Evolutionary conservation across 2,113 vertebrate species (phyloP).

Genomic region (Morone chrysops): DNA sequence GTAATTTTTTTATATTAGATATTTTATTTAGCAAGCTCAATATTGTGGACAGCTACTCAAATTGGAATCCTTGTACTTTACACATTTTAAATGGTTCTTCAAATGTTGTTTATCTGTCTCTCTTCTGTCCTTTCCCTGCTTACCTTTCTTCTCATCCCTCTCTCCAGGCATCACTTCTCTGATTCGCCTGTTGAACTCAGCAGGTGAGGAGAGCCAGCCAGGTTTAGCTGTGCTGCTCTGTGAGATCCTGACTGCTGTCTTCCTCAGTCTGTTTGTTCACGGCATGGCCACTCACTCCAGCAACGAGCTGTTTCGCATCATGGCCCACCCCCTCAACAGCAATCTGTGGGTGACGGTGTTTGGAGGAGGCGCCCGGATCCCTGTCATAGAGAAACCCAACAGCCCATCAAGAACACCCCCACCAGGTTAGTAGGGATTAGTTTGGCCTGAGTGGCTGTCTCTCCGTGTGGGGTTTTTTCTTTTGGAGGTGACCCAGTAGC

Average conservation of each 20-base stretch:
- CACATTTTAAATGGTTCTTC: background rate
- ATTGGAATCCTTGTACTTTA: too few species aligned
- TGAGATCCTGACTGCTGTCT: constrained; percentile 95
- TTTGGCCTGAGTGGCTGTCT: constrained; percentile 6
- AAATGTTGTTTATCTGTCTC: background rate
- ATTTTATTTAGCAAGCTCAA: too few species aligned
- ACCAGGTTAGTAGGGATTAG: constrained; percentile 82
- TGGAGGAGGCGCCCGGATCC: constrained; percentile 89
- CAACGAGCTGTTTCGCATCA: constrained; percentile 92
- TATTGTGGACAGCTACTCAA: too few species aligned
- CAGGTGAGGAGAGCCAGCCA: constrained; percentile 94
- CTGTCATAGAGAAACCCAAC: constrained; percentile 79
- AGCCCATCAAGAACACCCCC: constrained; percentile 79
- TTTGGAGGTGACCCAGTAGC: constrained; percentile 42
- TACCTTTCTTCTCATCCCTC: background rate
- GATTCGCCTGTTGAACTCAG: constrained; percentile 88
- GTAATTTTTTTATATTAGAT: too few species aligned
- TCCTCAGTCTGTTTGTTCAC: constrained; percentile 95
- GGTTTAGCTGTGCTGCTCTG: constrained; percentile 93
- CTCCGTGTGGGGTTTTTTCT: constrained; percentile 8
- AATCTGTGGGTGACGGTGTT: constrained; percentile 96
- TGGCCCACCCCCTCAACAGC: constrained; percentile 93
- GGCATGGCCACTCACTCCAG: constrained; percentile 97
- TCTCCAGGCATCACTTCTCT: constrained; percentile 88
- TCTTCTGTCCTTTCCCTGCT: background rate